A percentile compares a stretch with the other conserved stretches of the same genome.
Evolutionary conservation across 1,140 invertebrate species (phyloP).

Genomic region (Dermatophagoides farinae): DNA sequence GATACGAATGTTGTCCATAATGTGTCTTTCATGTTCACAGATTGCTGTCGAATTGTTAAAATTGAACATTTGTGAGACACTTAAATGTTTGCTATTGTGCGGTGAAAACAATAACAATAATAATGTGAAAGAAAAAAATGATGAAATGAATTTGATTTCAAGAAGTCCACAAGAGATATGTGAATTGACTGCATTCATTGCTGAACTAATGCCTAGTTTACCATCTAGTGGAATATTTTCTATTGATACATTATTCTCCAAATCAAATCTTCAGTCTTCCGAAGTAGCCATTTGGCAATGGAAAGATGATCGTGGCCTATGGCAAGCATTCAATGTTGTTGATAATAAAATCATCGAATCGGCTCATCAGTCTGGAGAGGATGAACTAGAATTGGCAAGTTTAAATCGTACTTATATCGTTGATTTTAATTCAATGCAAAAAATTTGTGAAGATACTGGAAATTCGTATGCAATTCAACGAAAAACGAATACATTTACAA

Average conservation of each 20-base stretch:
- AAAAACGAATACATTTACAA: conserved; percentile 22
- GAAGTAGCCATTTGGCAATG: conserved; percentile 83
- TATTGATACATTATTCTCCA: conserved; percentile 64
- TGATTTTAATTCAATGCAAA: conserved; percentile 89
- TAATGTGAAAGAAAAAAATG: conserved; percentile 31
- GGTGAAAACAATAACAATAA: conserved; percentile 26
- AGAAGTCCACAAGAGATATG: conserved; percentile 83
- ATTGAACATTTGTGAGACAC: conserved; percentile 82
- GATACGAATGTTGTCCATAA: conserved; percentile 76
- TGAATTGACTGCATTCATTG: conserved; percentile 85
- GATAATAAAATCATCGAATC: conserved; percentile 65
- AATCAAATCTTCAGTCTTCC: conserved; percentile 27
- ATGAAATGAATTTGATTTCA: conserved; percentile 25
- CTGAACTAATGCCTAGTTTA: conserved; percentile 80
- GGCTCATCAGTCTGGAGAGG: conserved; percentile 74
- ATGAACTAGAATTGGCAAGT: conserved; percentile 76
- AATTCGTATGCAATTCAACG: conserved; percentile 74
- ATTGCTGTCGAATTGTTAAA: conserved; percentile 69
- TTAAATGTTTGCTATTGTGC: conserved; percentile 73
- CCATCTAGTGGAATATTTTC: conserved; percentile 82
- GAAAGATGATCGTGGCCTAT: conserved; percentile 58
- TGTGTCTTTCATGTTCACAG: conserved; percentile 82
- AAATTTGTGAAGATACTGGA: conserved; percentile 92
- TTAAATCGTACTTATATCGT: conserved; percentile 80
- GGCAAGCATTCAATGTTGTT: conserved; percentile 47